Percentiles rank a stretch among this genome's conserved stretches.
Conservation (phyloP, 2,888 invertebrate species). For the Abscondita cerata region DNA sequence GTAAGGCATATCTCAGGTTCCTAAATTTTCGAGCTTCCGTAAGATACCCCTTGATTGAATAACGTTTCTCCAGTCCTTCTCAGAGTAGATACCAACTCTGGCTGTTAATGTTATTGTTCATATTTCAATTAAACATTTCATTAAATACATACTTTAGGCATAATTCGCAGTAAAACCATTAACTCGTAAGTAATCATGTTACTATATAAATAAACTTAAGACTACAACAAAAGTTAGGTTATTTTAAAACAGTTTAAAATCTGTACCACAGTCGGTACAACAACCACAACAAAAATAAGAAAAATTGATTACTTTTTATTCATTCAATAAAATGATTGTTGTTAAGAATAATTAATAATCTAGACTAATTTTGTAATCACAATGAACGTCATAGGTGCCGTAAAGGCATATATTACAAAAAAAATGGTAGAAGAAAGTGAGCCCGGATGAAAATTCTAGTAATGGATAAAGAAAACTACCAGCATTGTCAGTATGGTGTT, state of each 20-base stretch:
- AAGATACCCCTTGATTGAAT: conserved; percentile 80
- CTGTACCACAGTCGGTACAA: not conserved
- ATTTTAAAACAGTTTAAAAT: no score
- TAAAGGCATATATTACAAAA: conserved; percentile 94
- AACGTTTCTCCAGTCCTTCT: conserved; percentile 75
- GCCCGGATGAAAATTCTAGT: conserved; percentile 97
- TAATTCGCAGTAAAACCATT: conserved; percentile 67
- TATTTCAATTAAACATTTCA: no score
- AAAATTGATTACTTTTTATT: no score
- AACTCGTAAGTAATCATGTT: conserved; percentile 75
- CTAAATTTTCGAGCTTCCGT: conserved; percentile 81
- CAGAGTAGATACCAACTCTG: conserved; percentile 71
- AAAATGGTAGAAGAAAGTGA: conserved; percentile 98
- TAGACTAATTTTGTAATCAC: no score
- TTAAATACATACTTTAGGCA: conserved; percentile 66
- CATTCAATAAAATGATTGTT: no score
- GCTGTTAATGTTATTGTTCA: conserved; percentile 61
- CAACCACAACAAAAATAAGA: no score
- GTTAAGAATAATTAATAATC: no score
- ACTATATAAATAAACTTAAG: not conserved
- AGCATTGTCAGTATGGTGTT: conserved; percentile 97
- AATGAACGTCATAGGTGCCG: conserved; percentile 93
- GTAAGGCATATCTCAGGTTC: conserved; percentile 72
- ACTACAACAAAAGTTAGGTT: not conserved
- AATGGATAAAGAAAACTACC: conserved; percentile 98